Evolutionary conservation across 2,888 invertebrate species (phyloP), one percentile per base, ranked within the genome.

Genomic region (Conus canariensis): DNA sequence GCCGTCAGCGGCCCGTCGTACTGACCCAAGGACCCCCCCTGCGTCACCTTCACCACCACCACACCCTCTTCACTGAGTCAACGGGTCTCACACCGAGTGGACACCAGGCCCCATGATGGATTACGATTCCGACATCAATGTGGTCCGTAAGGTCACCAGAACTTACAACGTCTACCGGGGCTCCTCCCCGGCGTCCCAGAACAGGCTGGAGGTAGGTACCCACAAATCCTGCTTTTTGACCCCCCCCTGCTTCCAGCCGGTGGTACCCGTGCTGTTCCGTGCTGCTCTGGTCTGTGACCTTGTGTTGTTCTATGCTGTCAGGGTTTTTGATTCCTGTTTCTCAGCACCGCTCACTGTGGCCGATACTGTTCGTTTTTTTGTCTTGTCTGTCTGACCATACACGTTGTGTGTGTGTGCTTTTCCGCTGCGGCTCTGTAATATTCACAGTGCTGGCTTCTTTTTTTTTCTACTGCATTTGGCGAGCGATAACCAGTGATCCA

Each of bases 81-180:
- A 64, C 64, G 16, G 16, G 4, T 16, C 16, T 64, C 60, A 0
- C 60, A 64, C 60, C 60, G 60, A 64, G 60, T 64, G 60, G 60
- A 64, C 60, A 58, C 16, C 82, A 56, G 56, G 7, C 7, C 19
- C 12, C 82, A 88, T 87, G 91, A 91, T 91, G 92, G 91, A 92
- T 90, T 92, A 90, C 90, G 93, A 93, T 90, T 89, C 91, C 14
- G 93, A 93, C 86, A 80, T 93, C 14, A 64, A 64, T 16, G 90
- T 93, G 19, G 93, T 93, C 74, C 92, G 93, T 80, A 91, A 90
- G 85, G 91, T 93, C 67, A 91, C 92, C 89, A 91, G 94, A 90
- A 93, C 94, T 90, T 96, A 96, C 94, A 96, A 96, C 93, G 96
- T 96, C 88, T 96, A 96, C 95, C 92, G 96, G 64, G 96, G 96